Evolutionary conservation across 2,888 invertebrate species (phyloP).

Genomic region (Cephus sareptanus): DNA sequence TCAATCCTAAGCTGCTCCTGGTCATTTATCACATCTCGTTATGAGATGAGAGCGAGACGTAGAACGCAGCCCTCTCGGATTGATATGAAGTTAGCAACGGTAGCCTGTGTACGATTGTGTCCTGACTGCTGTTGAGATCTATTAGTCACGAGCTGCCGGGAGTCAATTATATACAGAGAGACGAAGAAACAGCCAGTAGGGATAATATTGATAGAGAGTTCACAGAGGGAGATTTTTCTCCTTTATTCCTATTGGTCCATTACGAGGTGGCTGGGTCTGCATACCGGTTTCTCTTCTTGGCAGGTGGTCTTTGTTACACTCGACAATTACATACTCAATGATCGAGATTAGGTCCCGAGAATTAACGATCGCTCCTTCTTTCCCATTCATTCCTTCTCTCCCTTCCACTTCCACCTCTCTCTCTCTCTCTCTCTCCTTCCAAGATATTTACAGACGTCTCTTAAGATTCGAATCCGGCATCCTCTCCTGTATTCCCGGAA

Average conservation of each 20-base stretch:
- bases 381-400: no score
- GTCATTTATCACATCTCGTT: constrained; percentile 64
- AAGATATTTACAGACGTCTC: no score
- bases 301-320: constrained; percentile 40
- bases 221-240: no score
- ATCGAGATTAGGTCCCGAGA: no score
- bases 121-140: constrained; percentile 53
- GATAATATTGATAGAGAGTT: no score
- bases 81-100: constrained; percentile 60
- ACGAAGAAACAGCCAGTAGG: not conserved
- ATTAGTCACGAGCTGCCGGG: constrained; percentile 45
- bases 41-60: constrained; percentile 33
- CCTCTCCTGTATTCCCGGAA: not conserved
- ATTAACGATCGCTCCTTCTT: no score
- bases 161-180: constrained; percentile 20
- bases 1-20: constrained; percentile 50
- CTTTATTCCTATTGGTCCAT: no score
- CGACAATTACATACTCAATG: constrained; percentile 25
- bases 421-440: no score
- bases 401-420: no score
- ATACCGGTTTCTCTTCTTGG: constrained; percentile 24
- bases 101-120: constrained; percentile 58
- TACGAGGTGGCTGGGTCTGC: not conserved
- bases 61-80: constrained; percentile 39
- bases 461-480: no score